Percentiles rank a stretch among this genome's conserved stretches.
Evolutionary conservation across 2,113 vertebrate species (phyloP).

Genomic region (Trogon melanurus): DNA sequence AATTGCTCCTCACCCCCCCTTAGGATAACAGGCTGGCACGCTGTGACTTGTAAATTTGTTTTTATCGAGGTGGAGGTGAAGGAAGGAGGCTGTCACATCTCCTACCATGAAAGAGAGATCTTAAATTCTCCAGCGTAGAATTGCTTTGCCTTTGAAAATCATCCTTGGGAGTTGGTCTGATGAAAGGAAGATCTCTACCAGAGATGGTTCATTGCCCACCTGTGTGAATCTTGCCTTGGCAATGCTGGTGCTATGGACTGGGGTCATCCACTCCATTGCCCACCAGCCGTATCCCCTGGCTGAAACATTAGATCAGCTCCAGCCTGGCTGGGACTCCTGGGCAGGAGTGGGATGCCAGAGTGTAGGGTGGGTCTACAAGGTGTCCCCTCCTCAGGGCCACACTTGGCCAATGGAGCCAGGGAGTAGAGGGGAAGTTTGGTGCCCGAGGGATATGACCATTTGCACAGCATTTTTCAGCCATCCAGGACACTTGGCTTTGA

Average conservation of each 20-base stretch:
- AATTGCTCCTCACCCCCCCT: neutral
- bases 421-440: neutral
- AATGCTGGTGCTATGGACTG: accelerated
- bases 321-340: accelerated
- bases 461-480: neutral
- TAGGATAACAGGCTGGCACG: neutral
- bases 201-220: neutral
- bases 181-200: neutral
- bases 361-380: accelerated
- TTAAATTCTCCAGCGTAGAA: accelerated
- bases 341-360: accelerated
- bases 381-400: accelerated
- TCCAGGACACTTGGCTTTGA: neutral
- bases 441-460: neutral
- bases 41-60: neutral
- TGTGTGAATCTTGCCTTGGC: neutral
- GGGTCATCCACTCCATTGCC: accelerated
- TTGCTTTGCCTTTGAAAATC: neutral
- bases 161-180: neutral
- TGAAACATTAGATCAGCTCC: neutral
- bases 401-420: accelerated
- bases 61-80: neutral
- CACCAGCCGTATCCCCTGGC: accelerated
- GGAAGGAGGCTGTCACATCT: neutral
- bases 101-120: neutral